Base-by-base conservation (phyloP, 2,888 invertebrate genomes). In the Aricia artaxerxes region DNA sequence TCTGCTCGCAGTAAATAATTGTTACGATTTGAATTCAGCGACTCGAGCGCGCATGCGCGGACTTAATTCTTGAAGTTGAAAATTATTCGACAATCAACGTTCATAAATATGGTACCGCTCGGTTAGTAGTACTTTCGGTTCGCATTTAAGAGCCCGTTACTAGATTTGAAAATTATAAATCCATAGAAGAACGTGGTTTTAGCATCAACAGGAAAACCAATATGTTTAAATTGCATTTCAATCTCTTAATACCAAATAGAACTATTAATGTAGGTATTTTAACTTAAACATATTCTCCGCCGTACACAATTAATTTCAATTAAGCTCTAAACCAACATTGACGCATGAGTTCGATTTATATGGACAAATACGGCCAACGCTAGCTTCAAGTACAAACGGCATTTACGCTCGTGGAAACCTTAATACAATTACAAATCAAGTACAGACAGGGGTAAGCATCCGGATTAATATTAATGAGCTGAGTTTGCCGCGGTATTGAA, bases 381-480 rank as follows among this genome's bases (percentile, higher is more conserved):
- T 75, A 49, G 49, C 44, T 75, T 4, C 5, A 75, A 31, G 44
- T 31, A 75, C 75, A 31, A 75, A 53, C 35, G 35, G 53, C 76
- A 53, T 76, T 76, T 76, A 49, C 76, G 53, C 24, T 31, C n/a
- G 24, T 24, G 38, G 72, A 73, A 78, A 38, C 24, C 78, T 73
- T 73, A 40, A 73, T 60, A 73, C 78, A 78, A 78, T 78, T 78
- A 78, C 73, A 78, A 79, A 44, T 75, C 49, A 75, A 75, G 75
- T 49, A 61, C 44, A 49, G 75, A 79, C 78, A 79, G 75, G 75
- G 78, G 78, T 73, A 75, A 75, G 78, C 61, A 78, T 78, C 78
- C 76, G 78, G 80, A 83, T 84, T 83, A 84, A 83, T 83, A 84
- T 84, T 83, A 84, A 83, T 83, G 83, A 82, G 82, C 82, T 81